phyloP scores from a whole-genome alignment of 2,888 invertebrate species.

The Minunthozetes semirufus region DNA sequence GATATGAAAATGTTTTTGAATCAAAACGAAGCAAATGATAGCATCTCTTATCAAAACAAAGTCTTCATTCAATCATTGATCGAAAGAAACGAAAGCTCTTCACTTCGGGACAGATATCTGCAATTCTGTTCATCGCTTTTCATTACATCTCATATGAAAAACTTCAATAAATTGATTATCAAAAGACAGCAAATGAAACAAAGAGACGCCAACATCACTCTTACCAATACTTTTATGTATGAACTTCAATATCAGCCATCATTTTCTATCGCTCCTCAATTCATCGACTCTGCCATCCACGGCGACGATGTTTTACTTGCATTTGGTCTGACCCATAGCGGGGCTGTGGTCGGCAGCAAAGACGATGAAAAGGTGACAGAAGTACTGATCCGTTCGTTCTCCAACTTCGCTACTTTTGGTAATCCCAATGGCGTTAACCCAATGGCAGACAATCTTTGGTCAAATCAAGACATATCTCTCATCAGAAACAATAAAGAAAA shows the following conservation, averaged over 20 bases:
- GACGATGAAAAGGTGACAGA: slow-evolving; percentile 30
- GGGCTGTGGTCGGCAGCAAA: not conserved
- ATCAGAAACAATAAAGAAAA: not conserved
- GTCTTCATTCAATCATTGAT: slow-evolving; percentile 20
- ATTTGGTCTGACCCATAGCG: slow-evolving; percentile 37
- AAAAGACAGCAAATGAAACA: not conserved
- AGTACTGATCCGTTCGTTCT: slow-evolving; percentile 34
- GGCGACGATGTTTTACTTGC: slow-evolving; percentile 42
- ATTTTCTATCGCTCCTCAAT: slow-evolving; percentile 42
- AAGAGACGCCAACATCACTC: not conserved
- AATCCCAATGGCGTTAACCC: slow-evolving; percentile 6
- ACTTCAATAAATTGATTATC: slow-evolving; percentile 28
- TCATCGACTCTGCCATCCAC: slow-evolving; percentile 40
- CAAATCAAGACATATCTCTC: slow-evolving; percentile 1
- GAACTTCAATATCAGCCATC: slow-evolving; percentile 44
- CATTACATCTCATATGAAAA: slow-evolving; percentile 38
- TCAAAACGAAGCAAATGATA: not conserved
- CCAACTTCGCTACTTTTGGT: slow-evolving; percentile 39
- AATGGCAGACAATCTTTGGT: slow-evolving; percentile 19
- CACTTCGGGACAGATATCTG: slow-evolving; percentile 35
- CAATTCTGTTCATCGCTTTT: slow-evolving; percentile 41
- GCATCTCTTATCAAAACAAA: slow-evolving; percentile 22
- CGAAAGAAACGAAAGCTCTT: slow-evolving; percentile 28
- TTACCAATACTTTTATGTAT: slow-evolving; percentile 43
- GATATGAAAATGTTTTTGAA: slow-evolving; percentile 37